phyloP scores from a whole-genome alignment of 2,888 invertebrate species.

The Choreutis nemorana region DNA sequence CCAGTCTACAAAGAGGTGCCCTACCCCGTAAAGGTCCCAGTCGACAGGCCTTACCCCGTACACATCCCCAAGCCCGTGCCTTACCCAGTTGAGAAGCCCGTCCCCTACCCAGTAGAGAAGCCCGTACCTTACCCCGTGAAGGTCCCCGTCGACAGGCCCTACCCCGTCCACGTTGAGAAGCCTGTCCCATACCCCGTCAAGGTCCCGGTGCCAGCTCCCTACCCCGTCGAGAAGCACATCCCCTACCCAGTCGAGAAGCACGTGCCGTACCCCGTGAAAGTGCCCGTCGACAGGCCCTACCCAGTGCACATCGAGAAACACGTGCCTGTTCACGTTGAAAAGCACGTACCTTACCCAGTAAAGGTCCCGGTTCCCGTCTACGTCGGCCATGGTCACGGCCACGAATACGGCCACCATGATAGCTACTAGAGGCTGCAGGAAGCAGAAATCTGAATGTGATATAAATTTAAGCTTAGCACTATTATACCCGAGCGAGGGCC shows the following conservation, averaged over 20 bases:
- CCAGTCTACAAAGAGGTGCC: slow-evolving; percentile 61
- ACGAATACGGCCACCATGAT: slow-evolving; percentile 60
- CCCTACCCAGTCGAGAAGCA: slow-evolving; percentile 74
- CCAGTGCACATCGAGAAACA: slow-evolving; percentile 72
- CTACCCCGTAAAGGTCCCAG: slow-evolving; percentile 71
- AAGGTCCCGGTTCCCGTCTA: slow-evolving; percentile 68
- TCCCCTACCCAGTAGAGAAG: slow-evolving; percentile 69
- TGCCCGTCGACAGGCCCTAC: slow-evolving; percentile 70
- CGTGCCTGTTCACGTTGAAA: slow-evolving; percentile 70
- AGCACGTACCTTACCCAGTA: slow-evolving; percentile 69
- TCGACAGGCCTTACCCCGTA: slow-evolving; percentile 71
- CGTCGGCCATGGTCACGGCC: slow-evolving; percentile 51
- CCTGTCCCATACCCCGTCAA: slow-evolving; percentile 67
- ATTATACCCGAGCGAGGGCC: slow-evolving; percentile 31
- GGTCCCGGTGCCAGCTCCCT: slow-evolving; percentile 72
- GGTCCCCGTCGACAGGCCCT: slow-evolving; percentile 67
- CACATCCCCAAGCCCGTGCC: slow-evolving; percentile 69
- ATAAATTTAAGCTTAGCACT: slow-evolving; percentile 61
- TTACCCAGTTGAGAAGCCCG: slow-evolving; percentile 64
- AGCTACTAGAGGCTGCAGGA: slow-evolving; percentile 64
- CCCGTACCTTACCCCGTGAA: slow-evolving; percentile 69
- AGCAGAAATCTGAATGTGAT: slow-evolving; percentile 63
- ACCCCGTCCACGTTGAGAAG: slow-evolving; percentile 51
- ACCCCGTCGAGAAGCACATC: slow-evolving; percentile 68
- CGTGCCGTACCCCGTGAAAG: slow-evolving; percentile 72